Conservation (phyloP, 2,888 invertebrate genomes). For the Melieria picta region DNA sequence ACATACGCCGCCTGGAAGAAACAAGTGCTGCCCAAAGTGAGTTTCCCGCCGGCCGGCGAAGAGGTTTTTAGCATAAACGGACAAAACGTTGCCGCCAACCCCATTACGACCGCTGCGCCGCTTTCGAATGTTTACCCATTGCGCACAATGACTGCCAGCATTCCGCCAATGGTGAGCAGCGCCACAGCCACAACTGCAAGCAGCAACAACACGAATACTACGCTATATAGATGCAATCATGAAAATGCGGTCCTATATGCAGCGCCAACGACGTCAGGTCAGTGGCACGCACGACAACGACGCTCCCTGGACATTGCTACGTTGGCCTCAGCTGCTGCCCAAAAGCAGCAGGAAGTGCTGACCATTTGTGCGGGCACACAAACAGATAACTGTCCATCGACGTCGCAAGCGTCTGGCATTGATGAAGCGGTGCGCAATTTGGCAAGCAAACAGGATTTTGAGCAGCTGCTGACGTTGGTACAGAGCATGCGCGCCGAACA, state of each 20-base stretch:
- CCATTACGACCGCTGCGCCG: constrained; percentile 7
- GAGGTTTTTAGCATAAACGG: constrained; percentile 45
- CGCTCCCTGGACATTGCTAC: constrained; percentile 23
- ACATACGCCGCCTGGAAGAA: constrained; percentile 58
- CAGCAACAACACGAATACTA: constrained; percentile 5
- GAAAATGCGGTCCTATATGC: not conserved
- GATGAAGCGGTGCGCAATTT: constrained; percentile 35
- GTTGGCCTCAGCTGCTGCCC: not conserved
- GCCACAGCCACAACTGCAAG: not conserved
- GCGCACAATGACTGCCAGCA: constrained; percentile 15
- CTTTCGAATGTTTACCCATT: constrained; percentile 45
- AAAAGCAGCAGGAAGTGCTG: constrained; percentile 43
- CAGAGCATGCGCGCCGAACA: constrained; percentile 55
- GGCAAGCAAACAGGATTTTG: constrained; percentile 54
- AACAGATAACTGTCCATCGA: constrained; percentile 48
- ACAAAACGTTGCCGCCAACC: not conserved
- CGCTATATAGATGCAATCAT: constrained; percentile 13
- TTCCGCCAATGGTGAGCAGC: constrained; percentile 18
- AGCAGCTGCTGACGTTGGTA: constrained; percentile 46
- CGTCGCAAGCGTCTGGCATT: constrained; percentile 2
- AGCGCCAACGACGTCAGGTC: constrained; percentile 37
- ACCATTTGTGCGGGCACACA: constrained; percentile 62
- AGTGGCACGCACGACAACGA: constrained; percentile 3
- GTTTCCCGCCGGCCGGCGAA: constrained; percentile 48
- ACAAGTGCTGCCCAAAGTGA: constrained; percentile 56